Evolutionary conservation across 2,797 vertebrate genomes (phyloP), one percentile per base, ranked within the genome.

Genomic region (Sphenopsis melanotis): DNA sequence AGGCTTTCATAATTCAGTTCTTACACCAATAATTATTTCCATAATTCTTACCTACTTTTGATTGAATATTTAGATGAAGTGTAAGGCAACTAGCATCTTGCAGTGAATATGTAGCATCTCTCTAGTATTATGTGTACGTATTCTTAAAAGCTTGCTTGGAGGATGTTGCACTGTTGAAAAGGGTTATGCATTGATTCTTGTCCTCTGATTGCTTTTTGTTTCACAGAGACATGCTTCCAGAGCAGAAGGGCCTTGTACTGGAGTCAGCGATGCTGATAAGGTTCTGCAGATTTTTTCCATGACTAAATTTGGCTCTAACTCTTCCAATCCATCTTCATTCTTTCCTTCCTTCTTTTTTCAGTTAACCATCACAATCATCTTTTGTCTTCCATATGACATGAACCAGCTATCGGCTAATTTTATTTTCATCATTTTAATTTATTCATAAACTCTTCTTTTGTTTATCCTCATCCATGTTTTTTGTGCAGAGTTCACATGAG

Each of bases 401-500:
- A 98, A 78, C 87, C 95, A 96, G 70, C 95, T 97, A 96, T 98
- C 92, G 85, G 82, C 96, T 97, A 74, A 93, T 96, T 97, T 93
- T 97, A 84, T 98, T 98, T 91, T 98, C 97, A 87, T 98, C 82
- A n/a, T 90, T 98, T 98, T 98, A 94, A 97, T 98, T 98, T 98
- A 98, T 98, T 98, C 95, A 98, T 98, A 89, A 98, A 34, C 96
- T 97, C 63, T 97, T 80, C 81, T 97, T 97, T 97, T 98, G 96
- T 98, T 98, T 97, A 95, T 91, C 97, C 97, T 97, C 97, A 97
- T 97, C 97, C 97, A 20, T 98, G 91, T 96, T 98, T 98, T 97
- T 97, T 96, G 98, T 98, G 89, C 98, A 99, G 98, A 98, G 97
- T 98, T 98, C 98, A 97, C 98, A 98, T 98, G 98, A 98, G 97